These are phyloP conservation scores for Sebastes nivosus DNA, from an alignment of 2,797 vertebrate genomes.

Conservation along the genomic window DNA sequence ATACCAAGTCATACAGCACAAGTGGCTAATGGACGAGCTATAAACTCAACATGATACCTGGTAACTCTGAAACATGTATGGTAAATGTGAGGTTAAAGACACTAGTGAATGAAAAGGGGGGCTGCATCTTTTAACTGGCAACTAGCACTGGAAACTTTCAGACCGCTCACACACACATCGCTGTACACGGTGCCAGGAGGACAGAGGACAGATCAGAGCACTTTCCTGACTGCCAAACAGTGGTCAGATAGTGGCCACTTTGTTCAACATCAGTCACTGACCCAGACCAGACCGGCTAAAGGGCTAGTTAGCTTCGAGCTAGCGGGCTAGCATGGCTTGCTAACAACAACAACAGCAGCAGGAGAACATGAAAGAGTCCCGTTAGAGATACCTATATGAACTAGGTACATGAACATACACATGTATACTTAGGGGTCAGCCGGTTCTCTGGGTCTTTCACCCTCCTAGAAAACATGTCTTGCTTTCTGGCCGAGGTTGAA, in stretches of 20 bases:
- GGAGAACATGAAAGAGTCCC: slow-evolving; percentile 1
- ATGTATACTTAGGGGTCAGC: slow-evolving; percentile 82
- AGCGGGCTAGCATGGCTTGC: slow-evolving; percentile 57
- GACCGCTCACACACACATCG: not conserved
- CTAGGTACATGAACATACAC: slow-evolving; percentile 70
- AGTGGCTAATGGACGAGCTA: not conserved
- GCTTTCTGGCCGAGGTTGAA: slow-evolving; percentile 53
- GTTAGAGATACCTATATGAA: not conserved
- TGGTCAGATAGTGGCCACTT: slow-evolving; percentile 33
- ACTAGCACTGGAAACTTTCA: slow-evolving; percentile 40
- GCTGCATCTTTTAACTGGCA: not conserved
- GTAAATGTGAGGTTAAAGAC: not conserved
- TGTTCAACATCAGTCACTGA: slow-evolving; percentile 21
- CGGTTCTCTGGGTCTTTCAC: slow-evolving; percentile 75
- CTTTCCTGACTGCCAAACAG: slow-evolving; percentile 23
- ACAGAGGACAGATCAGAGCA: not conserved
- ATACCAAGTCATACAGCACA: not conserved
- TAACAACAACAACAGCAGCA: slow-evolving; percentile 39
- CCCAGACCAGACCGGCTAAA: slow-evolving; percentile 29
- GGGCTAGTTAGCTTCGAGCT: slow-evolving; percentile 52
- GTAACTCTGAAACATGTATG: not conserved
- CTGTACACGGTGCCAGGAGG: not conserved
- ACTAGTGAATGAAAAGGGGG: not conserved
- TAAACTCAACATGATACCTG: not conserved
- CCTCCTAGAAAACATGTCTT: slow-evolving; percentile 84